Percentiles rank a stretch among this genome's conserved stretches.
Conservation (phyloP, 2,888 invertebrate genomes). For the Tipula unca region DNA sequence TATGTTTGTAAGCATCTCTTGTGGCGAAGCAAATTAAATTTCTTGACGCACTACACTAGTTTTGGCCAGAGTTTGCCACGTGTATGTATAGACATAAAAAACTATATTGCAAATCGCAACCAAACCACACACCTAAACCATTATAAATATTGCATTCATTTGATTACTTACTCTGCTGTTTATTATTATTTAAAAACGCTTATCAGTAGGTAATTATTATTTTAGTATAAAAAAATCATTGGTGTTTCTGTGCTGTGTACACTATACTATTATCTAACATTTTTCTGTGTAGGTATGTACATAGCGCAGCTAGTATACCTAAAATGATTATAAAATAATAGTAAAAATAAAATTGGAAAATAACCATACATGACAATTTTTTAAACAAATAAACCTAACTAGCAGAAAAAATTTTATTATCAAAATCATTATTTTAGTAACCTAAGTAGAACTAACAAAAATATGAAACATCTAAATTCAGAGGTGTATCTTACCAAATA, state of each 20-base stretch:
- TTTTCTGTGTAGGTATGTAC: not conserved
- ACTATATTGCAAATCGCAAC: not conserved
- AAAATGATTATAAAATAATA: not conserved
- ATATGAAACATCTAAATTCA: not conserved
- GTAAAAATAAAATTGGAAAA: not conserved
- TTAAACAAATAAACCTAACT: not conserved
- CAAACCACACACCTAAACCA: not conserved
- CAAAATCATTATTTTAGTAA: not conserved
- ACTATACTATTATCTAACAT: not conserved
- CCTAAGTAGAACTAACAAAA: not conserved
- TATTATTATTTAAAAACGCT: not conserved
- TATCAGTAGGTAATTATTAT: constrained; percentile 1
- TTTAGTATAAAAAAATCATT: not conserved
- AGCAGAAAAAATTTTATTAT: not conserved
- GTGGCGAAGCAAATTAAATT: not conserved
- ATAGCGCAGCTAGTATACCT: not conserved
- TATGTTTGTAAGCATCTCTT: not conserved
- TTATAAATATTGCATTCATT: not conserved
- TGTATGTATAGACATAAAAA: not conserved
- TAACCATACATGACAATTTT: not conserved
- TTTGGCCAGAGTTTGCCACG: not conserved
- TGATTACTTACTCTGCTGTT: not conserved
- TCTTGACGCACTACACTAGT: not conserved
- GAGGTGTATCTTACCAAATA: not conserved
- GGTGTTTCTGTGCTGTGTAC: not conserved